phyloP scores from a whole-genome alignment of 2,113 vertebrate genomes.

The Cariama cristata region DNA sequence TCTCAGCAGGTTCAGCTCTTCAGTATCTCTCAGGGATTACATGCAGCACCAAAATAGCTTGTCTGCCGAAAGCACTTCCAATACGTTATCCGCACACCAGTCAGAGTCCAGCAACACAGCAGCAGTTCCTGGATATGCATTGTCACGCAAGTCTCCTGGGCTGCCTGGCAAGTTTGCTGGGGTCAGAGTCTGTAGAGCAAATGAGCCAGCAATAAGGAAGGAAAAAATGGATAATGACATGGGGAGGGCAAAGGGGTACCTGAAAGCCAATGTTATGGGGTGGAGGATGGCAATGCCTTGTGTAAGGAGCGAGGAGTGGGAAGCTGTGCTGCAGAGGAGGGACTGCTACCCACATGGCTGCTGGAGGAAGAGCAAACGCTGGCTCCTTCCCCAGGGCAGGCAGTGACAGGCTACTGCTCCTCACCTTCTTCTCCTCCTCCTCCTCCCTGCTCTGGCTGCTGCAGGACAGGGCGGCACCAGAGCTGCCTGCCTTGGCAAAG shows the following conservation, averaged over 20 bases:
- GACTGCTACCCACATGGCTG: background rate
- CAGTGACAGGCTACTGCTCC: slow-evolving; percentile 10
- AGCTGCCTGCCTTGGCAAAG: slow-evolving; percentile 26
- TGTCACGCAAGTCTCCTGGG: background rate
- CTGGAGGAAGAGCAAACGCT: background rate
- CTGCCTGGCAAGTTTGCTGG: background rate
- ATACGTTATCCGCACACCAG: background rate
- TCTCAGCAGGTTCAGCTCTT: background rate
- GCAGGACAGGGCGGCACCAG: slow-evolving; percentile 5
- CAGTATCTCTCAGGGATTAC: background rate
- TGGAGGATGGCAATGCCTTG: background rate
- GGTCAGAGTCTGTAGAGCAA: background rate
- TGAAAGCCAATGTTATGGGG: background rate
- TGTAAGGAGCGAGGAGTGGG: background rate
- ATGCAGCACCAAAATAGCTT: background rate
- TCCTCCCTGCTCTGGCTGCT: background rate
- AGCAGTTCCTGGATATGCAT: background rate
- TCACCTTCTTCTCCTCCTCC: background rate
- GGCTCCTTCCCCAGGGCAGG: slow-evolving; percentile 6
- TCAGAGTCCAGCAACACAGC: background rate
- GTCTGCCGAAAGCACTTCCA: background rate
- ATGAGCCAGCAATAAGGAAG: background rate
- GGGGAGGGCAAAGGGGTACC: background rate
- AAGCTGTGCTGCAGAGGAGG: background rate
- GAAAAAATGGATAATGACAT: background rate